A percentile compares a stretch with the other conserved stretches of the same genome.
Evolutionary conservation across 2,113 vertebrate species (phyloP).

Genomic region (Neotragus pygmaeus): DNA sequence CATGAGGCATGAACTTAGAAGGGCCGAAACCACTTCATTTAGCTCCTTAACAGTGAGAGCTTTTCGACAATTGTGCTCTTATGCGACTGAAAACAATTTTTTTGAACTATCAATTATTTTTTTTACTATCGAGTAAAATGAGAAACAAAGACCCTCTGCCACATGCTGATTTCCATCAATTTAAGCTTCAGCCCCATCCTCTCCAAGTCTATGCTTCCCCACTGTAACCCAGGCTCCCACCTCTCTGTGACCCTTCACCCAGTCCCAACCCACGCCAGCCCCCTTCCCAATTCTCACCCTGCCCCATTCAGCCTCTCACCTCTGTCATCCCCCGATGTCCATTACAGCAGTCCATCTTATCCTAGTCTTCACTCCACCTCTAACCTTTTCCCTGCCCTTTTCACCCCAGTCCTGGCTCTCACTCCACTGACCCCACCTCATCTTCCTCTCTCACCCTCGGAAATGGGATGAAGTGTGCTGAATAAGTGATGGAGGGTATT

Average conservation of each 20-base stretch:
- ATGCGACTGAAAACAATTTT: not conserved
- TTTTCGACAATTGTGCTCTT: not conserved
- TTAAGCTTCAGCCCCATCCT: not conserved
- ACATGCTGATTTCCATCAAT: not conserved
- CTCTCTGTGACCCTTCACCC: not conserved
- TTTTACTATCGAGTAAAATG: not conserved
- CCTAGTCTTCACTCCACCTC: not conserved
- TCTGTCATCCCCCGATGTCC: not conserved
- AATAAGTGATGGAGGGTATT: not conserved
- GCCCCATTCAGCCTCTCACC: not conserved
- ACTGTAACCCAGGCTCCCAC: no score
- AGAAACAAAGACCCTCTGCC: not conserved
- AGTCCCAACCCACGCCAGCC: not conserved
- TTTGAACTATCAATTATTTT: not conserved
- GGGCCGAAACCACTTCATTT: not conserved
- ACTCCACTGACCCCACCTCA: not conserved
- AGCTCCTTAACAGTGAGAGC: not conserved
- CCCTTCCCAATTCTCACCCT: not conserved
- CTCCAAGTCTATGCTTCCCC: not conserved
- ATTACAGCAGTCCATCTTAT: no score
- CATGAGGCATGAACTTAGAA: not conserved
- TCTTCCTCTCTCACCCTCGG: not conserved
- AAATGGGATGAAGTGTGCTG: not conserved
- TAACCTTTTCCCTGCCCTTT: not conserved
- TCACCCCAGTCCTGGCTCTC: not conserved